phyloP scores from a whole-genome alignment of 2,888 invertebrate species.

The Horisme vitalbata region DNA sequence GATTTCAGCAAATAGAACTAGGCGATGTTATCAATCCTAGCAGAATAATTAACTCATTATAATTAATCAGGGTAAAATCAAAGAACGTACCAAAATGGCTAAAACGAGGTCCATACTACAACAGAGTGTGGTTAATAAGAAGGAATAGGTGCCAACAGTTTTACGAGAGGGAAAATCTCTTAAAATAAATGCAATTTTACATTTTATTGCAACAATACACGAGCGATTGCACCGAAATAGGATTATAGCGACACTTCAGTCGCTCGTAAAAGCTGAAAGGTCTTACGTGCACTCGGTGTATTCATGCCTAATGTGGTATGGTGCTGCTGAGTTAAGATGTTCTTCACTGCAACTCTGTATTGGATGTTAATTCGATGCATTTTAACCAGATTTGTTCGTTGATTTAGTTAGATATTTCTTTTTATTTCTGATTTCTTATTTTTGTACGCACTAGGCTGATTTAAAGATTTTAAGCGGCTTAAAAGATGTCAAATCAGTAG shows the following conservation, averaged over 20 bases:
- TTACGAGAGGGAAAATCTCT: conserved; percentile 20
- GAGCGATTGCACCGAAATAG: conserved; percentile 49
- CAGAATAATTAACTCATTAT: conserved; percentile 14
- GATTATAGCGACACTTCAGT: conserved; percentile 44
- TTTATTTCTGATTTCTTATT: too few species aligned
- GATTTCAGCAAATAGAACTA: conserved; percentile 10
- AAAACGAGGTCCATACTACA: conserved; percentile 16
- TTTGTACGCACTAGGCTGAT: too few species aligned
- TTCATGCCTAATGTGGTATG: conserved; percentile 3
- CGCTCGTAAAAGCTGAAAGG: conserved; percentile 32
- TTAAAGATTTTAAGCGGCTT: too few species aligned
- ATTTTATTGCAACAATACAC: conserved; percentile 56
- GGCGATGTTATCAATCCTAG: conserved; percentile 19
- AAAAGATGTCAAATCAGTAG: too few species aligned
- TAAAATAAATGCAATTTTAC: conserved; percentile 72
- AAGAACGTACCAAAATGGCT: conserved; percentile 26
- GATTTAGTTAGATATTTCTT: too few species aligned
- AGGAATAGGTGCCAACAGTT: conserved; percentile 4
- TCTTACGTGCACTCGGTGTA: conserved; percentile 22
- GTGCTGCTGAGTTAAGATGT: neutral
- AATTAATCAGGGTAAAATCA: conserved; percentile 26
- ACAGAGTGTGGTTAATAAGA: conserved; percentile 42
- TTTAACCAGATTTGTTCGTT: too few species aligned
- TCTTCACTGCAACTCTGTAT: neutral
- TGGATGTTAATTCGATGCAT: too few species aligned